Conservation (phyloP, 1,140 invertebrate species). For the Tetraneura akinire region DNA sequence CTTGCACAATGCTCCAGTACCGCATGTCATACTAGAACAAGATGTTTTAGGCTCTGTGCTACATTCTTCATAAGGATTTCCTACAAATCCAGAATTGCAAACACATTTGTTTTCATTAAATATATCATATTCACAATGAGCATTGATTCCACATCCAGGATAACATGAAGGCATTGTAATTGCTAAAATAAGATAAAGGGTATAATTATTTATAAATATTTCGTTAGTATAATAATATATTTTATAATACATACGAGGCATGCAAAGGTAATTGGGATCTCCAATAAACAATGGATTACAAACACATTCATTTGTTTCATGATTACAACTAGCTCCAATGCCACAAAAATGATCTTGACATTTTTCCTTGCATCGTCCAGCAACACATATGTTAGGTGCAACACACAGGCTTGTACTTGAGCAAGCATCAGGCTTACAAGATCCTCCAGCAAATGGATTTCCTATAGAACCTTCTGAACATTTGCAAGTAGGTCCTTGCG, state of each 20-base stretch:
- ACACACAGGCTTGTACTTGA: slow-evolving; percentile 74
- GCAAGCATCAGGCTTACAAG: slow-evolving; percentile 71
- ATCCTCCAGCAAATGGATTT: slow-evolving; percentile 78
- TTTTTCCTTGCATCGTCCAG: slow-evolving; percentile 79
- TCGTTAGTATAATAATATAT: slow-evolving; percentile 62
- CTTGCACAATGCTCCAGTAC: slow-evolving; percentile 79
- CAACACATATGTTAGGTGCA: slow-evolving; percentile 77
- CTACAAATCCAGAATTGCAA: slow-evolving; percentile 70
- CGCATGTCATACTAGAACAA: slow-evolving; percentile 81
- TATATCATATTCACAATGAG: slow-evolving; percentile 76
- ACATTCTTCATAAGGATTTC: slow-evolving; percentile 82
- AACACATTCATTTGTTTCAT: slow-evolving; percentile 69
- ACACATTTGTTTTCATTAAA: slow-evolving; percentile 76
- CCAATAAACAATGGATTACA: slow-evolving; percentile 75
- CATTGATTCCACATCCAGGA: slow-evolving; percentile 77
- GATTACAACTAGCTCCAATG: slow-evolving; percentile 50
- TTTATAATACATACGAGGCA: slow-evolving; percentile 64
- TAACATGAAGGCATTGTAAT: slow-evolving; percentile 75
- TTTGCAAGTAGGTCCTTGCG: slow-evolving; percentile 74
- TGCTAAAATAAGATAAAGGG: slow-evolving; percentile 64
- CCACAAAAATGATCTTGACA: slow-evolving; percentile 66
- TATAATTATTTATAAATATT: slow-evolving; percentile 64
- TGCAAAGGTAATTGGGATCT: slow-evolving; percentile 69
- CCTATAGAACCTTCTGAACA: slow-evolving; percentile 76
- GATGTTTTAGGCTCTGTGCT: slow-evolving; percentile 76